Evolutionary conservation across 2,113 vertebrate genomes (phyloP), one percentile per base, ranked within the genome.

Genomic region (Jacana jacana): DNA sequence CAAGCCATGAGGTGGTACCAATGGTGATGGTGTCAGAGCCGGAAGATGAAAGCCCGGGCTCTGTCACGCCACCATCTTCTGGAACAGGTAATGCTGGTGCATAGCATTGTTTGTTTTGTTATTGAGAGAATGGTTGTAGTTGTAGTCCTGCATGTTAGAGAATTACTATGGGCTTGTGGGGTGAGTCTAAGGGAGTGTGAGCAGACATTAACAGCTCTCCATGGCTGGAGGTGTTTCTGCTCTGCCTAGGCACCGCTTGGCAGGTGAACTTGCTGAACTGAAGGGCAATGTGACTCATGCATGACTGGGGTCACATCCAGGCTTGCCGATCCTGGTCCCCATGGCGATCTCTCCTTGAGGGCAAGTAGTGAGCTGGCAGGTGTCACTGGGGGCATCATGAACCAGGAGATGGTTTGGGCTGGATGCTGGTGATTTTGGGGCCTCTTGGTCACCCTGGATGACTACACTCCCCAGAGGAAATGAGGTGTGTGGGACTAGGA

Each of bases 1-100:
- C 98, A 16, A 98, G 98, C 88, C 97, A 96, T 12, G 98, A 99
- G 93, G 98, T 98, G 30, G 99, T 99, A 61, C 99, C 99, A 14
- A 99, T 97, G 0, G 99, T 99, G 95, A 99, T 98, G 0, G 98
- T 99, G 65, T 99, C 99, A 1, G 99, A 99, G 97, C 99, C 99
- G 3, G 99, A 99, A 97, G 99, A 99, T 33, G 99, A 99, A 92
- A 99, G 99, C 93, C 99, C 99, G 0, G 98, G 98, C 7, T 99
- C 99, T 13, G 97, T 98, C 86, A 99, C 99, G 4, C 98, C 98
- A 75, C 99, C 99, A 0, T 99, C 99, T 89, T 99, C 99, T 95
- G 98, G 98, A 97, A 98, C 96, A 98, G 98, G 98, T 98, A 98
- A 96, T 35, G 64, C 22, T 31, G 22, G 4, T 39, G 23, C 30